Evolutionary conservation across 2,888 invertebrate genomes (phyloP), one percentile per base, ranked within the genome.

Genomic region (Ormyrus pomaceus): DNA sequence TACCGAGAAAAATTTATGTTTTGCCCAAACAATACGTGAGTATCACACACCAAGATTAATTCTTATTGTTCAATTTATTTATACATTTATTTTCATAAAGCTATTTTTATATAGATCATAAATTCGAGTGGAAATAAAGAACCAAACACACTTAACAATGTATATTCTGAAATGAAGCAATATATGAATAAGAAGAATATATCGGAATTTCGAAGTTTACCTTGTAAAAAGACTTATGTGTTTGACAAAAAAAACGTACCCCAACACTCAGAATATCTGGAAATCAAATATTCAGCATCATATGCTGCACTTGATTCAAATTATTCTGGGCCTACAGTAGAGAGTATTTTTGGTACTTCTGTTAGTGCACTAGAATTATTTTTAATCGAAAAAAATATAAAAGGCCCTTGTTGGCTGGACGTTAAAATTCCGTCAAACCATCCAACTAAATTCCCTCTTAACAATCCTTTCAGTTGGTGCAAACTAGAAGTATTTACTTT

Each of bases 361-460:
- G 96, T 97, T 0, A 95, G 96, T n/a, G 94, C 96, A 6, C 90
- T 99, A 80, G 99, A 99, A 90, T 93, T 95, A 5, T 93, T 99
- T 69, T 91, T 99, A 4, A 91, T 99, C 5, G 98, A 98, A 84
- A 93, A 96, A 70, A 97, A 96, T 89, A 95, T 99, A 83, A 98
- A 97, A 90, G 99, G 99, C 0, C 99, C 99, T 0, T 95, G 97
- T 85, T 99, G 99, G 99, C 89, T 99, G 72, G 96, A 98, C 86
- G 92, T 99, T 2, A 94, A 93, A 75, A 89, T 91, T 58, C 92
- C 94, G n/a, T 92, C 94, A 79, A 34, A 34, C 34, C 34, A 34
- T 34, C 34, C 34, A 0, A 34, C 34, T 2, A 34, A 34, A 34
- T 34, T 34, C 34, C 91, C 94, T 1, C 94, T 94, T 0, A 92